phyloP scores from a whole-genome alignment of 2,113 vertebrate genomes.

The Chauna torquata region DNA sequence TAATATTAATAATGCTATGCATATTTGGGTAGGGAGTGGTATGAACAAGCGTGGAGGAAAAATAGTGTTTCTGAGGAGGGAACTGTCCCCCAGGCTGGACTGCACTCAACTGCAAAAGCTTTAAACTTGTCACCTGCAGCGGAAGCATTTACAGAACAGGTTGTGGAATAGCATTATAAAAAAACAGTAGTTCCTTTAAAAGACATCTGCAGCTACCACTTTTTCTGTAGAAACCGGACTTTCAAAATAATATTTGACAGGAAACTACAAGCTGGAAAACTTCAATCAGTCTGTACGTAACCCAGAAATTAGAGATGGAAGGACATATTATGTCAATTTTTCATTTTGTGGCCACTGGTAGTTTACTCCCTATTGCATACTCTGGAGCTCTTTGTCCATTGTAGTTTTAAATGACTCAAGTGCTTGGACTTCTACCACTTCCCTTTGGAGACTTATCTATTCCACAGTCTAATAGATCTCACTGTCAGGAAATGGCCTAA shows the following conservation, averaged over 20 bases:
- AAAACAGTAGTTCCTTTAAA: neutral
- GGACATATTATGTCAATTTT: neutral
- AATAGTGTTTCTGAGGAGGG: neutral
- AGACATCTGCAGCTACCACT: neutral
- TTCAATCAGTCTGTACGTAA: neutral
- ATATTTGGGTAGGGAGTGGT: neutral
- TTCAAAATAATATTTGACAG: neutral
- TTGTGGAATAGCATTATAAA: neutral
- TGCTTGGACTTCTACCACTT: slow-evolving; percentile 8
- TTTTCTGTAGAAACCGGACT: neutral
- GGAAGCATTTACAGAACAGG: neutral
- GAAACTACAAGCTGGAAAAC: slow-evolving; percentile 2
- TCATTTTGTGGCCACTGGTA: neutral
- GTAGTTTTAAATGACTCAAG: slow-evolving; percentile 27
- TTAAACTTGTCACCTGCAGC: neutral
- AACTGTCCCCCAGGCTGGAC: neutral
- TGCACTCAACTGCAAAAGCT: neutral
- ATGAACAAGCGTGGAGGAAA: neutral
- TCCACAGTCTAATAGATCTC: slow-evolving; percentile 48
- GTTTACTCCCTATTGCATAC: neutral
- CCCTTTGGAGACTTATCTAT: slow-evolving; percentile 2
- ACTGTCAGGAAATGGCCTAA: slow-evolving; percentile 39
- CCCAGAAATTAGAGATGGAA: neutral
- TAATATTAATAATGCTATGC: neutral
- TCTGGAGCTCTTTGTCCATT: neutral